Evolutionary conservation across 2,797 vertebrate genomes (phyloP), one percentile per base, ranked within the genome.

Genomic region (Gallinago solitaria): DNA sequence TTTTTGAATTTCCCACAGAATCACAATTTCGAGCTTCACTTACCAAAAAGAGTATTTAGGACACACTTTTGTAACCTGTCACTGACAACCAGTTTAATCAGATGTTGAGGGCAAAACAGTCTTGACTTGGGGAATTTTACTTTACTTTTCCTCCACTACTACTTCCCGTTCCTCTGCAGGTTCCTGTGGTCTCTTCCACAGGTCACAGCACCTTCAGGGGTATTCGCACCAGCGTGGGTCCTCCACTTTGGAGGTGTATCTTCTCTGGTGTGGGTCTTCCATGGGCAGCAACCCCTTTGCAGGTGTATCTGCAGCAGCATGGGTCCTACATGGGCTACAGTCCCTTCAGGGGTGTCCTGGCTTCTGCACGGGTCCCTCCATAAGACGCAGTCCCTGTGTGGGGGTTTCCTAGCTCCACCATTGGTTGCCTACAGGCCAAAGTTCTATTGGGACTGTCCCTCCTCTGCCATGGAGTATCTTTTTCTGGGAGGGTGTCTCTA

Each of bases 381-480:
- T 9, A 50, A 27, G 32, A 43, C 0, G 0, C 20, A 79, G 28
- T 68, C 21, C 20, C 70, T 0, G 0, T 63, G 25, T 50, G 15
- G n/a, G 24, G 6, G 12, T 33, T 50, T 83, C 32, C 41, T 12
- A 63, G 32, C 48, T 83, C 60, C 56, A 75, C 35, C 24, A 18
- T 1, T 20, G 20, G n/a, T 51, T 71, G 39, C 59, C 30, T 77
- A 48, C 8, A 59, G n/a, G 45, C 10, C 51, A 64, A 7, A 53
- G n/a, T 32, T 27, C 21, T 87, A 19, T 23, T 32, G 64, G 28
- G 57, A 64, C 17, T 5, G 12, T 33, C 32, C 32, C 35, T 54
- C 25, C 33, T 61, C 73, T 73, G 47, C 59, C 53, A 68, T 2
- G 16, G n/a, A 48, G 32, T 19, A 60, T 11, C 16, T 54, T 67